Evolutionary conservation across 2,888 invertebrate genomes (phyloP), one percentile per base, ranked within the genome.

Genomic region (Microctonus aethiopoides): DNA sequence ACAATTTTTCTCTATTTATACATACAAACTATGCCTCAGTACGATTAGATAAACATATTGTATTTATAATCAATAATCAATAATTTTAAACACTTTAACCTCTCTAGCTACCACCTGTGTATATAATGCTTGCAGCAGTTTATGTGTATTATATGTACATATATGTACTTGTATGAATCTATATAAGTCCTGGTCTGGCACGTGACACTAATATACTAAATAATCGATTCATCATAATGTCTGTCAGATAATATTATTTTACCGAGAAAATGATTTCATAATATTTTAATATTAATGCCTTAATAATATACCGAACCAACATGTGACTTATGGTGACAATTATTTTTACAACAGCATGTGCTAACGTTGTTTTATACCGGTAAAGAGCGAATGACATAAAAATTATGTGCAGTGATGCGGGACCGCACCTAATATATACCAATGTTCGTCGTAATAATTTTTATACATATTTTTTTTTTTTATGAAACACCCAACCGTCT

Each of bases 401-500:
- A 51, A 46, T 51, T 46, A n/a, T 46, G 10, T 29, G 26, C 16
- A 2, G 46, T 41, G 39, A 63, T 63, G 51, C 62, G 51, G 62
- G 51, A 51, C 46, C 51, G 62, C 11, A 22, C 36, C 46, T 63
- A 41, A 46, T 52, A 52, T 10, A 22, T 10, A 26, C n/a, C 7
- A 3, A 20, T 32, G 4, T 57, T 1, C 34, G 7, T 32, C 9
- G 4, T 26, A 29, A 46, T 5, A 39, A 62, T 24, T 54, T 52
- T 36, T 24, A 46, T 54, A 5, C 26, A 26, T 54, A 29, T 24
- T 24, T n/a, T 46, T 60, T 62, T 51, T 46, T 60, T 62, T n/a
- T 51, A 54, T 64, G 4, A 64, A 52, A 64, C n/a, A 52, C 57
- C n/a, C 41, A 26, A 39, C 41, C 56, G 39, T 29, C 34, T 62